These are phyloP conservation scores for Dendrocopos noguchii DNA, from an alignment of 2,113 vertebrate species.

Conservation along the genomic window DNA sequence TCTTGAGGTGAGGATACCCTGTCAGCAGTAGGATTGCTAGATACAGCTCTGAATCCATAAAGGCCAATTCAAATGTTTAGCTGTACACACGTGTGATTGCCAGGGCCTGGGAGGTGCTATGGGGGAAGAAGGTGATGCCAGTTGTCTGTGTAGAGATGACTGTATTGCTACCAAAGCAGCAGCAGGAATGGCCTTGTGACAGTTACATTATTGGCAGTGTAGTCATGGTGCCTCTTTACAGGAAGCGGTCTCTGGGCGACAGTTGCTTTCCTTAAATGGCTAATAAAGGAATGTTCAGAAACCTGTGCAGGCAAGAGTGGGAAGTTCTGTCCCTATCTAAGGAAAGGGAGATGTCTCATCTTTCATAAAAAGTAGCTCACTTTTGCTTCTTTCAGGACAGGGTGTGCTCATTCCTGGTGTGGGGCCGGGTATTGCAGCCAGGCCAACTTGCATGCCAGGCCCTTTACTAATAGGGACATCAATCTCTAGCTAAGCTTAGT, in stretches of 20 bases:
- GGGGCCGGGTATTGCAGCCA: neutral
- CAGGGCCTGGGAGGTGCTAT: neutral
- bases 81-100: rapidly evolving
- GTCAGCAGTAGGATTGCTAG: neutral
- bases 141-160: neutral
- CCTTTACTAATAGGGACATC: conserved; percentile 32
- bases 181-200: neutral
- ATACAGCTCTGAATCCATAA: neutral
- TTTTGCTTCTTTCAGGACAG: neutral
- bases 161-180: rapidly evolving
- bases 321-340: neutral
- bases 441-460: neutral
- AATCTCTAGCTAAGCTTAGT: conserved; percentile 1
- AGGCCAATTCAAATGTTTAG: rapidly evolving
- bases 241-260: neutral
- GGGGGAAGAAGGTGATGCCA: neutral
- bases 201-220: neutral
- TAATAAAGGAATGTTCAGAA: neutral
- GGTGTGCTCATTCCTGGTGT: neutral
- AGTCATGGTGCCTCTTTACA: neutral
- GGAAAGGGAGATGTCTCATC: neutral
- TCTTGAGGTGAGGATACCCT: rapidly evolving
- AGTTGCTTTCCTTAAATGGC: neutral
- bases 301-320: neutral
- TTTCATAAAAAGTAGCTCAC: neutral